These are phyloP conservation scores for Acronicta leporina DNA, from an alignment of 2,888 invertebrate species.

Conservation along the genomic window DNA sequence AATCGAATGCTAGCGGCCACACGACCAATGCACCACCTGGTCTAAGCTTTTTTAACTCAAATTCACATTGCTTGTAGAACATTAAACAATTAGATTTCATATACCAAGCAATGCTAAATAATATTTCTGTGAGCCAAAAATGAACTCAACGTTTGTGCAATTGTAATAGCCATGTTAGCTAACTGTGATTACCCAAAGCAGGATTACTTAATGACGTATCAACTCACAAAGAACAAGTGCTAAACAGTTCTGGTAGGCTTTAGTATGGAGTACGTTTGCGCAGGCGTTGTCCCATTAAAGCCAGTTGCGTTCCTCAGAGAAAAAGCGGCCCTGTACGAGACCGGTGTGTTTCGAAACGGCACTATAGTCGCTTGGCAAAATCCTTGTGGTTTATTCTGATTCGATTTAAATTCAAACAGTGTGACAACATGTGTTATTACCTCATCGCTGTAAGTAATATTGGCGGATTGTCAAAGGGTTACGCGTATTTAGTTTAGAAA, in stretches of 20 bases:
- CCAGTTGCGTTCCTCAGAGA: slow-evolving; percentile 77
- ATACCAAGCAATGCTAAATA: slow-evolving; percentile 19
- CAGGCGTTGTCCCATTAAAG: slow-evolving; percentile 55
- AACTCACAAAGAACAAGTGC: slow-evolving; percentile 57
- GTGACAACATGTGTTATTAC: slow-evolving; percentile 69
- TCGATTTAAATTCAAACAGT: slow-evolving; percentile 79
- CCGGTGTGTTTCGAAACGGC: slow-evolving; percentile 73
- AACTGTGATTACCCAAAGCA: slow-evolving; percentile 25
- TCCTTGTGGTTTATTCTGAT: slow-evolving; percentile 75
- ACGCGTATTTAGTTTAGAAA: slow-evolving; percentile 28
- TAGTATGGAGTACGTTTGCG: slow-evolving; percentile 2
- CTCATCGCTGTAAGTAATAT: slow-evolving; percentile 62
- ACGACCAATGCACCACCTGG: too few relatives aligned
- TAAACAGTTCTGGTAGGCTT: slow-evolving; percentile 25
- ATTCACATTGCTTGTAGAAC: slow-evolving; percentile 8
- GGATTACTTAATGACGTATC: slow-evolving; percentile 25
- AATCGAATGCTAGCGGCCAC: too few relatives aligned
- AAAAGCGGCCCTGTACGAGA: slow-evolving; percentile 79
- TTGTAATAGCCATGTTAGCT: slow-evolving; percentile 32
- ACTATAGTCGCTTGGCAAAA: slow-evolving; percentile 76
- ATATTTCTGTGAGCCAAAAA: slow-evolving; percentile 31
- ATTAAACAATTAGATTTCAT: slow-evolving; percentile 27
- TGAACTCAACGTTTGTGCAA: slow-evolving; percentile 38
- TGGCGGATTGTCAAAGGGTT: slow-evolving; percentile 64
- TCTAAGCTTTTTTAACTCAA: slow-evolving; percentile 4